Conservation (phyloP, 2,888 invertebrate genomes). For the Athrips mouffetella region DNA sequence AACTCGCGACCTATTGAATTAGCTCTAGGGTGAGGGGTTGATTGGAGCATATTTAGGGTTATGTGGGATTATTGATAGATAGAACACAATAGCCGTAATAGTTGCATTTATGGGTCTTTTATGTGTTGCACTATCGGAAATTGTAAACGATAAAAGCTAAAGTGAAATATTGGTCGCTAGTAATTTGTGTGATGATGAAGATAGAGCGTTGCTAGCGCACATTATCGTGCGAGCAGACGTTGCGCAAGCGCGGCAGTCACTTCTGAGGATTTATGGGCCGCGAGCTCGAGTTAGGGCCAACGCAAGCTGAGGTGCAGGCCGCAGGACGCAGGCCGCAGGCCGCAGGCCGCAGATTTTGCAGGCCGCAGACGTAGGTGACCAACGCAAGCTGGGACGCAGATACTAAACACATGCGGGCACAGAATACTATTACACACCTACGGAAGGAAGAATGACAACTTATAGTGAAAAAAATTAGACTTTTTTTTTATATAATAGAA, state of each 20-base stretch:
- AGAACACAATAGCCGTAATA: slow-evolving; percentile 1
- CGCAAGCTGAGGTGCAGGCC: no score
- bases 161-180: background rate
- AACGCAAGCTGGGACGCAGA: no score
- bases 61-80: slow-evolving; percentile 21
- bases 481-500: no score
- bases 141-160: background rate
- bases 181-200: slow-evolving; percentile 29
- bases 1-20: slow-evolving; percentile 56
- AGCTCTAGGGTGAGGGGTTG: slow-evolving; percentile 44
- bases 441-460: no score
- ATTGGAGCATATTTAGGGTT: slow-evolving; percentile 33
- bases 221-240: slow-evolving; percentile 53
- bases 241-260: slow-evolving; percentile 61
- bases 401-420: no score
- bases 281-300: slow-evolving; percentile 59
- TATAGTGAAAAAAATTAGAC: no score
- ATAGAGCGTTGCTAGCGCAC: slow-evolving; percentile 37
- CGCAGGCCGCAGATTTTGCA: no score
- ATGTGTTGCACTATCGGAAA: background rate
- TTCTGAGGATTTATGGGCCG: slow-evolving; percentile 66
- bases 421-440: no score
- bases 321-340: no score
- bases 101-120: background rate
- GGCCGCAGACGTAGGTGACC: no score